phyloP scores from a whole-genome alignment of 1,140 invertebrate species.

The Drosophila murphyi region DNA sequence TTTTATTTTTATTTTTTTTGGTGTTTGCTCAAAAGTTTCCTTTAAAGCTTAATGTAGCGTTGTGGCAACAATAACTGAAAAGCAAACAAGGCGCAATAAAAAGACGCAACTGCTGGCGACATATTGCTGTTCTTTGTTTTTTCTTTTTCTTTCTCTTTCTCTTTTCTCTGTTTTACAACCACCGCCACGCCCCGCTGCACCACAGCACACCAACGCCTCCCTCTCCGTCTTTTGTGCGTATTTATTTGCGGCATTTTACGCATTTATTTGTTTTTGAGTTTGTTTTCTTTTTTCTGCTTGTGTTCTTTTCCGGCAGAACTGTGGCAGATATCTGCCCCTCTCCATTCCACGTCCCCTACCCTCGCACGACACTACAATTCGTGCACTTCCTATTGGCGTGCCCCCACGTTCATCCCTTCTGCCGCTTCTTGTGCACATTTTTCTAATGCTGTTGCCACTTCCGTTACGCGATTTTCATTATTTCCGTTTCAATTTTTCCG shows the following conservation, averaged over 20 bases:
- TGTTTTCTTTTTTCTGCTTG: conserved; percentile 39
- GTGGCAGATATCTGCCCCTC: conserved; percentile 33
- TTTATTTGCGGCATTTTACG: conserved; percentile 83
- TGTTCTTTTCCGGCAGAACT: background rate
- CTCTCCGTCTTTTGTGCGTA: conserved; percentile 53
- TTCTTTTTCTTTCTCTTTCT: background rate
- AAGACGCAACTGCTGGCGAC: conserved; percentile 74
- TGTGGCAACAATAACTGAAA: conserved; percentile 75
- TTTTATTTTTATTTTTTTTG: conserved; percentile 14
- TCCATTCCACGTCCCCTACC: background rate
- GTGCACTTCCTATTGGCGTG: conserved; percentile 38
- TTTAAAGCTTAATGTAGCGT: conserved; percentile 81
- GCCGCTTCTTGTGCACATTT: conserved; percentile 8
- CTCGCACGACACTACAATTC: conserved; percentile 26
- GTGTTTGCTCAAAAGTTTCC: conserved; percentile 39
- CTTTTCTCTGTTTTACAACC: conserved; percentile 10
- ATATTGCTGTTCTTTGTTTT: conserved; percentile 56
- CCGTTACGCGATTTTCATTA: conserved; percentile 83
- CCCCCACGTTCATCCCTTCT: background rate
- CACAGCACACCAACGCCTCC: background rate
- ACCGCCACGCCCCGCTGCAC: conserved; percentile 10
- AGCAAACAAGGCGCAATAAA: conserved; percentile 59
- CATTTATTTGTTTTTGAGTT: conserved; percentile 83
- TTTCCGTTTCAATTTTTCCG: conserved; percentile 81
- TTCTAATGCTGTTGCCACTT: conserved; percentile 77